Base-by-base conservation (phyloP, 2,888 invertebrate genomes). In the Toxonevra muliebris region DNA sequence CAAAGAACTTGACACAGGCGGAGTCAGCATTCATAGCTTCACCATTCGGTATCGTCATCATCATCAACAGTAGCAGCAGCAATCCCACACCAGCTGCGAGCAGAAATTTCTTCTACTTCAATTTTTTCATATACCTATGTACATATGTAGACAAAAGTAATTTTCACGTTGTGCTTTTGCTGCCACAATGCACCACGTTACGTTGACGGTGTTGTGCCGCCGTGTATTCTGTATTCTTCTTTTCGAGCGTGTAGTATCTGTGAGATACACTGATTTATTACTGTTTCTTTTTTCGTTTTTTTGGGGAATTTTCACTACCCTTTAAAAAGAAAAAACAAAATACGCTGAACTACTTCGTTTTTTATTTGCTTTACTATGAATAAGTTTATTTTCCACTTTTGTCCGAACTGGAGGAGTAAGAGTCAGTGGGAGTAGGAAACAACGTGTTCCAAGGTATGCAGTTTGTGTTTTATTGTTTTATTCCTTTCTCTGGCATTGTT, bases 221-320 rank as follows among this genome's bases (percentile, higher is more conserved):
- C 30, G 30, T 30, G 30, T 30, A 30, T 7, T n/a, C n/a, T n/a
- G n/a, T n/a, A n/a, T n/a, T n/a, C n/a, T n/a, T n/a, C n/a, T n/a
- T n/a, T n/a, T 5, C 13, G 40, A 12, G 9, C 30, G 60, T 45
- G 15, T 30, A 30, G 55, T 66, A 59, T 61, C 71, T 69, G 69
- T 65, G 67, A 69, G 67, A 63, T 71, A 69, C 79, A 78, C 80
- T 80, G 79, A 80, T 80, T 80, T 80, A 80, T 79, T 76, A 75
- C 79, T 73, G 30, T 30, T 4, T 30, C 30, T 30, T 30, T 30
- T 30, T 30, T 30, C 30, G 3, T 30, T 30, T 30, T 30, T 30
- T 30, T 30, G 2, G 30, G 30, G 72, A 73, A 69, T 62, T 68
- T 52, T 67, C 58, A 20, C 53, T 55, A 63, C 20, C 19, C 30